phyloP scores from a whole-genome alignment of 2,888 invertebrate genomes.

The Philaethria dido region DNA sequence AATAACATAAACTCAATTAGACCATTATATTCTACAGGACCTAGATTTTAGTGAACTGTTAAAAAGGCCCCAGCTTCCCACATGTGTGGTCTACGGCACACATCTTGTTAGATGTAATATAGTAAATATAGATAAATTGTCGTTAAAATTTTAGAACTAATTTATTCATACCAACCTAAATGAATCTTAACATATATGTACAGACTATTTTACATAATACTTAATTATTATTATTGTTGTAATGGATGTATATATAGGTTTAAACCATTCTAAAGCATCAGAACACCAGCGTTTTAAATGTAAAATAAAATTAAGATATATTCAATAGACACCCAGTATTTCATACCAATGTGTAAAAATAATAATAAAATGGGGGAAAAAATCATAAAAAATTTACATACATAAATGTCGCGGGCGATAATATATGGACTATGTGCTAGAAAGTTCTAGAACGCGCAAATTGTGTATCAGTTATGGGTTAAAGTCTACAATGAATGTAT shows the following conservation, averaged over 20 bases:
- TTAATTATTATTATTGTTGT: slow-evolving; percentile 48
- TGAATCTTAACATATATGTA: slow-evolving; percentile 51
- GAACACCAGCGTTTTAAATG: slow-evolving; percentile 50
- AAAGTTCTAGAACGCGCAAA: slow-evolving; percentile 22
- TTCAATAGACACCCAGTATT: slow-evolving; percentile 48
- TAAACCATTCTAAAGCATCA: slow-evolving; percentile 49
- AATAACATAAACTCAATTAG: slow-evolving; percentile 9
- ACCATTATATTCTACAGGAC: slow-evolving; percentile 5
- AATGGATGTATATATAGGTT: slow-evolving; percentile 59
- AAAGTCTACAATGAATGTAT: slow-evolving; percentile 38
- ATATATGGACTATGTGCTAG: slow-evolving; percentile 36
- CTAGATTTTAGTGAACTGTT: not conserved
- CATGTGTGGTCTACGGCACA: slow-evolving; percentile 22
- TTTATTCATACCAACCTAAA: slow-evolving; percentile 48
- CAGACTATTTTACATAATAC: slow-evolving; percentile 57
- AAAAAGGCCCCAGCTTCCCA: slow-evolving; percentile 10
- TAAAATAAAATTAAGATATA: slow-evolving; percentile 42
- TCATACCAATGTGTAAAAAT: slow-evolving; percentile 35
- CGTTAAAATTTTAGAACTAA: slow-evolving; percentile 52
- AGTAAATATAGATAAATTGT: slow-evolving; percentile 53
- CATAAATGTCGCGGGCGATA: slow-evolving; percentile 40
- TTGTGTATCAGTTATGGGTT: slow-evolving; percentile 12
- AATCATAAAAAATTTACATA: slow-evolving; percentile 23
- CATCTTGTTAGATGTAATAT: slow-evolving; percentile 42
- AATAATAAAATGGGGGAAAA: slow-evolving; percentile 1